These are phyloP conservation scores for Cactoblastis cactorum DNA, from an alignment of 2,888 invertebrate genomes.

Conservation along the genomic window DNA sequence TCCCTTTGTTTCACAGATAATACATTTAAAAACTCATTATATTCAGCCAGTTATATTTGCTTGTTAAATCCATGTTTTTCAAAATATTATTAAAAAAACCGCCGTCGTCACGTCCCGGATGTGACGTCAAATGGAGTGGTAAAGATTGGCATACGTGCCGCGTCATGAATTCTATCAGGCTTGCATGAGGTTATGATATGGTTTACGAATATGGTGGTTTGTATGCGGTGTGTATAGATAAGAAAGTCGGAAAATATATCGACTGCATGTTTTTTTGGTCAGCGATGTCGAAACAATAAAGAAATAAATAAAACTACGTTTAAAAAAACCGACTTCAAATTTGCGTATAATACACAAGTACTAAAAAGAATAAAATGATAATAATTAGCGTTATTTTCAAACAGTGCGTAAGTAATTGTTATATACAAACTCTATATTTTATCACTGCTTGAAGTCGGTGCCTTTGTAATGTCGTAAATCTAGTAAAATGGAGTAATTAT, in stretches of 20 bases:
- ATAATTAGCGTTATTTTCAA: too few species aligned
- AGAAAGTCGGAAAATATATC: not conserved
- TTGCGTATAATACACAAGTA: too few species aligned
- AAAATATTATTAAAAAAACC: slow-evolving; percentile 4
- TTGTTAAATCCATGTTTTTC: not conserved
- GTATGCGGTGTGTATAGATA: not conserved
- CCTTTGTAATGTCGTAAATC: too few species aligned
- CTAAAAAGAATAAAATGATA: too few species aligned
- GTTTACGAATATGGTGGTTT: not conserved
- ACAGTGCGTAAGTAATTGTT: too few species aligned
- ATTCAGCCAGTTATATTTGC: not conserved
- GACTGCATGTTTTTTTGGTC: too few species aligned
- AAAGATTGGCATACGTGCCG: slow-evolving; percentile 9
- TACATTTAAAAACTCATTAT: not conserved
- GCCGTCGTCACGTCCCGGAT: slow-evolving; percentile 1
- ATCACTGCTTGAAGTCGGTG: too few species aligned
- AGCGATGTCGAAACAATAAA: too few species aligned
- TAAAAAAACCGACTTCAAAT: too few species aligned
- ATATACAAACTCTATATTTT: too few species aligned
- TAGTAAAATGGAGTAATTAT: too few species aligned
- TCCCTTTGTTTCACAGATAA: not conserved
- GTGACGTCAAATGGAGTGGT: slow-evolving; percentile 5
- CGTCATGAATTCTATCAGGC: not conserved
- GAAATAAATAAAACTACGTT: too few species aligned
- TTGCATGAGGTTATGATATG: not conserved